A percentile compares a stretch with the other conserved stretches of the same genome.
Evolutionary conservation across 2,797 vertebrate species (phyloP).

Genomic region (Morelia viridis): DNA sequence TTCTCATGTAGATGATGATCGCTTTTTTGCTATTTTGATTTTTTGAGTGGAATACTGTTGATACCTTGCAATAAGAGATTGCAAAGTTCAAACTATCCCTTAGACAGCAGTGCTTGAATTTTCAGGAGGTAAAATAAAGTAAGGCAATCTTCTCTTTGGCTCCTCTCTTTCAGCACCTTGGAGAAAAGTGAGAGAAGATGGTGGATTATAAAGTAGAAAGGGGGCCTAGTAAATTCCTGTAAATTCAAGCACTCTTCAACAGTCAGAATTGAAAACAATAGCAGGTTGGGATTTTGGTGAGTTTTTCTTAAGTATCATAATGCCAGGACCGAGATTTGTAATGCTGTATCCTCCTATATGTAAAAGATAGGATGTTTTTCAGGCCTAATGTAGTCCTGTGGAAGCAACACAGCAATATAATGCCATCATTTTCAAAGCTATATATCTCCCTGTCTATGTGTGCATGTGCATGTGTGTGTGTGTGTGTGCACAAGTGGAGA

Average conservation of each 20-base stretch:
- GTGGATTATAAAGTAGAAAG: constrained; percentile 38
- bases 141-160: constrained; percentile 35
- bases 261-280: constrained; percentile 31
- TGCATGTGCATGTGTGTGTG: not conserved
- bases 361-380: not conserved
- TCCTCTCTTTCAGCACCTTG: constrained; percentile 38
- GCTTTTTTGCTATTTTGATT: no score
- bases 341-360: constrained; percentile 9
- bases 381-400: not conserved
- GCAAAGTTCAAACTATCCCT: not conserved
- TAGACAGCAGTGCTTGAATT: constrained; percentile 8
- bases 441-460: not conserved
- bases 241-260: constrained; percentile 31
- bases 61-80: not conserved
- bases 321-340: not conserved
- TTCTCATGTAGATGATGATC: not conserved
- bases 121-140: constrained; percentile 30
- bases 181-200: constrained; percentile 31
- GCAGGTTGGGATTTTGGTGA: not conserved
- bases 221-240: constrained; percentile 37
- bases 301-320: constrained; percentile 10
- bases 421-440: constrained; percentile 12
- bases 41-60: constrained; percentile 15
- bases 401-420: not conserved
- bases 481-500: not conserved